A percentile compares a stretch with the other conserved stretches of the same genome.
phyloP scores from a whole-genome alignment of 2,888 invertebrate genomes.

The Venustoraphidia nigricollis region DNA sequence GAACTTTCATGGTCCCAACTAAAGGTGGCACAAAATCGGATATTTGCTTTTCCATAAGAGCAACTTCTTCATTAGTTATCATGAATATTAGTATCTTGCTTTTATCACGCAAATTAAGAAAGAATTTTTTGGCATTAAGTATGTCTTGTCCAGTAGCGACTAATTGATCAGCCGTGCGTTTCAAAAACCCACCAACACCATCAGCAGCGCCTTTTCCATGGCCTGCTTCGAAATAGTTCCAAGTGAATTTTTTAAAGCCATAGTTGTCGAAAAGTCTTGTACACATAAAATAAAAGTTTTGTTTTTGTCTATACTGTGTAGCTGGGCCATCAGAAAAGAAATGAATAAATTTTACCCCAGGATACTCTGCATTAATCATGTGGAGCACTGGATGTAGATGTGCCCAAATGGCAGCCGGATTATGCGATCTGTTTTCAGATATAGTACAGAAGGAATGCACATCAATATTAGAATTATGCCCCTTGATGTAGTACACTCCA shows the following conservation, averaged over 20 bases:
- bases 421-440: conserved; percentile 16
- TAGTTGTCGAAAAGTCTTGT: conserved; percentile 2
- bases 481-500: too few species aligned
- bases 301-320: conserved; percentile 18
- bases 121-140: conserved; percentile 1
- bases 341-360: conserved; percentile 8
- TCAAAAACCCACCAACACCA: conserved; percentile 1
- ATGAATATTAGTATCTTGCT: background rate
- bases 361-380: background rate
- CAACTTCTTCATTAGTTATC: conserved; percentile 2
- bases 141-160: conserved; percentile 1
- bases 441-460: too few species aligned
- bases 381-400: conserved; percentile 16
- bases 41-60: background rate
- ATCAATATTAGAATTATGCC: too few species aligned
- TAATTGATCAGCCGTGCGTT: conserved; percentile 1
- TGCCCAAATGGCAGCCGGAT: conserved; percentile 18
- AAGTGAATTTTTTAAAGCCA: conserved; percentile 11
- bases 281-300: conserved; percentile 13
- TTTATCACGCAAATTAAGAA: background rate
- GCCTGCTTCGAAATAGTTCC: conserved; percentile 19
- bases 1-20: conserved; percentile 6
- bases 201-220: conserved; percentile 13
- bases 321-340: conserved; percentile 16
- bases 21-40: conserved; percentile 3